Evolutionary conservation across 2,797 vertebrate genomes (phyloP).

Genomic region (Novumbra hubbsi): DNA sequence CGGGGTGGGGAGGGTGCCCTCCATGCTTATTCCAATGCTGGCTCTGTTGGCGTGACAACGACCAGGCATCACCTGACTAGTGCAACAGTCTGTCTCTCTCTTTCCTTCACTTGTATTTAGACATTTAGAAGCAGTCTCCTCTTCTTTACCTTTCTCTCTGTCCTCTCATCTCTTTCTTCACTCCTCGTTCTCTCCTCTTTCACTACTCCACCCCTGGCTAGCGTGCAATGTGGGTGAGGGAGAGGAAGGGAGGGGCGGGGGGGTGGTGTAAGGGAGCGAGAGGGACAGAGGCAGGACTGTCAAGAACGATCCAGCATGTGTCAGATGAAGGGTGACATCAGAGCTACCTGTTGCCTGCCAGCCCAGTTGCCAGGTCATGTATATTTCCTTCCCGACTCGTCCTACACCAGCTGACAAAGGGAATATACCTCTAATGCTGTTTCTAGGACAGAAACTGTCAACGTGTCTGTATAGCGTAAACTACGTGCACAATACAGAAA

Average conservation of each 20-base stretch:
- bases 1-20: constrained; percentile 67
- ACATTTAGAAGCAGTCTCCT: constrained; percentile 48
- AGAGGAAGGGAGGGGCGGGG: constrained; percentile 20
- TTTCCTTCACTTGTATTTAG: constrained; percentile 45
- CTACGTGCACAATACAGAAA: neutral
- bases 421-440: neutral
- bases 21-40: constrained; percentile 76
- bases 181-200: constrained; percentile 20
- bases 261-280: neutral
- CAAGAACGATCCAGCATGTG: constrained; percentile 31
- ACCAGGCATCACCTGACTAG: constrained; percentile 66
- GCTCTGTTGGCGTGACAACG: constrained; percentile 72
- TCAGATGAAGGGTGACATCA: constrained; percentile 55
- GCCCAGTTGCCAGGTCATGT: constrained; percentile 52
- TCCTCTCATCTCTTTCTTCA: constrained; percentile 34
- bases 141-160: constrained; percentile 19
- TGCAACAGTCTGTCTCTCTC: constrained; percentile 33
- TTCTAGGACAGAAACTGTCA: neutral
- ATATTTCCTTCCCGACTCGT: constrained; percentile 17
- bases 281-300: constrained; percentile 27
- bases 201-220: constrained; percentile 32
- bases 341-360: constrained; percentile 52
- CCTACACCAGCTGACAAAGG: neutral
- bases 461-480: neutral
- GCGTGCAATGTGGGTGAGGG: constrained; percentile 20